A percentile compares a stretch with the other conserved stretches of the same genome.
Conservation (phyloP, 1,140 invertebrate species). For the Platorchestia sp. region DNA sequence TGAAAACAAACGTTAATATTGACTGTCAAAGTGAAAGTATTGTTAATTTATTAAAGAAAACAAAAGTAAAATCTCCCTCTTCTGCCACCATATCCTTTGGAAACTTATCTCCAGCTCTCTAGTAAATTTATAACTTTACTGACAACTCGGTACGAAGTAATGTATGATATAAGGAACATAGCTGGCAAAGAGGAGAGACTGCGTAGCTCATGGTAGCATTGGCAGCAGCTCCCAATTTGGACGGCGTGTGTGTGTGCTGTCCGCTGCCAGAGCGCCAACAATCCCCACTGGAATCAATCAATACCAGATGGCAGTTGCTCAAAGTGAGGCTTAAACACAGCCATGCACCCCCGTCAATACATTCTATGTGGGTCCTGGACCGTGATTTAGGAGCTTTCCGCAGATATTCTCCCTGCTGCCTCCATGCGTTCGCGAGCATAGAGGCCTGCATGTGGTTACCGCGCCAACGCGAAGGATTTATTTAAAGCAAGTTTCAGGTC, state of each 20-base stretch:
- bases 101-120: not conserved
- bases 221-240: not conserved
- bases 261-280: conserved; percentile 44
- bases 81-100: not conserved
- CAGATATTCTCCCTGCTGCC: conserved; percentile 42
- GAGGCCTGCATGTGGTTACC: not conserved
- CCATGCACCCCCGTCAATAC: conserved; percentile 55
- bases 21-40: not conserved
- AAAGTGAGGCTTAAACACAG: conserved; percentile 55
- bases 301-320: conserved; percentile 55
- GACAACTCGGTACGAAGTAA: not conserved
- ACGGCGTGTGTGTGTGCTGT: not conserved
- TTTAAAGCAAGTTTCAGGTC: not conserved
- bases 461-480: not conserved
- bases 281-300: conserved; percentile 52
- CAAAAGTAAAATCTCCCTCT: not conserved
- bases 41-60: not conserved
- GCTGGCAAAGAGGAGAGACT: not conserved
- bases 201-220: not conserved
- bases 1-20: not conserved
- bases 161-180: not conserved
- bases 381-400: conserved; percentile 55
- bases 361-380: conserved; percentile 52
- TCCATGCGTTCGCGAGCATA: not conserved
- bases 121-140: not conserved